Conservation (phyloP, 2,113 vertebrate species). For the Malurus alboscapulatus region DNA sequence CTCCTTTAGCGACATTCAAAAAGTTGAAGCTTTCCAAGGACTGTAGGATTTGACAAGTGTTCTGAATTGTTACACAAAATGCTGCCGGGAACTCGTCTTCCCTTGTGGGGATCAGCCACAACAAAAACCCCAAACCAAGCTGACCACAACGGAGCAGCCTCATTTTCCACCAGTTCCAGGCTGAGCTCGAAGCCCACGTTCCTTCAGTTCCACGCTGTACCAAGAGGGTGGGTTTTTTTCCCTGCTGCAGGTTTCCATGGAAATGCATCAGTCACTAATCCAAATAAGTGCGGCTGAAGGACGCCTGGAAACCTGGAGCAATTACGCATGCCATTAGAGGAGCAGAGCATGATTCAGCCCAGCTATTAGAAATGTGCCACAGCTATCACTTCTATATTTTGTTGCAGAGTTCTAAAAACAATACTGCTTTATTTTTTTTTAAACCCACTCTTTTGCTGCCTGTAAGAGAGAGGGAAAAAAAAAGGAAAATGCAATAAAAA, state of each 20-base stretch:
- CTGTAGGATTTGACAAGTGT: neutral
- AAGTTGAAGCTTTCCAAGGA: constrained; percentile 5
- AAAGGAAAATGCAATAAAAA: constrained; percentile 16
- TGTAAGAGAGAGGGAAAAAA: neutral
- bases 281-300: constrained; percentile 86
- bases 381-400: constrained; percentile 54
- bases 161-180: constrained; percentile 66
- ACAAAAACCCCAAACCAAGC: neutral
- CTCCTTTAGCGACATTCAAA: neutral
- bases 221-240: constrained; percentile 63
- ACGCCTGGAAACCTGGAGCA: constrained; percentile 76
- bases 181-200: constrained; percentile 69
- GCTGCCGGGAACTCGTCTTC: neutral
- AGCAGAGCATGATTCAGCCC: constrained; percentile 70
- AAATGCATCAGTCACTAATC: constrained; percentile 92
- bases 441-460: constrained; percentile 20
- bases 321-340: constrained; percentile 79
- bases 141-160: neutral
- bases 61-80: neutral
- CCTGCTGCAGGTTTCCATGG: constrained; percentile 88
- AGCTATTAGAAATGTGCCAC: constrained; percentile 62
- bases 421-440: neutral
- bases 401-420: constrained; percentile 39
- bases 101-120: neutral
- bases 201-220: constrained; percentile 77